phyloP scores from a whole-genome alignment of 2,797 vertebrate species.

The Nannoperca obscura region DNA sequence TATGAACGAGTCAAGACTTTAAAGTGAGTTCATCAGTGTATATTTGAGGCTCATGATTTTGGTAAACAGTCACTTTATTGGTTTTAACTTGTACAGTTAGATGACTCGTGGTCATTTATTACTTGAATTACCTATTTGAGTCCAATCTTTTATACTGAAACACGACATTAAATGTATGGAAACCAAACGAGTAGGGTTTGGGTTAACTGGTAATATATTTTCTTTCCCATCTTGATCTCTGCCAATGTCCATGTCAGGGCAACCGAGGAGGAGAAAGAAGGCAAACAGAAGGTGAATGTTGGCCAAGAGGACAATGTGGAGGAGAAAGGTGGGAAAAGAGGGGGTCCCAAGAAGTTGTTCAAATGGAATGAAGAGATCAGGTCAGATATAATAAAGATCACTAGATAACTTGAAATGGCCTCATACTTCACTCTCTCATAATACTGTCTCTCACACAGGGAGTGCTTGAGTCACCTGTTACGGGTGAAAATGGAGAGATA shows the following conservation, averaged over 20 bases:
- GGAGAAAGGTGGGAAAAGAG: constrained; percentile 86
- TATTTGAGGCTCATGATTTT: no score
- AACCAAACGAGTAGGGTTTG: not conserved
- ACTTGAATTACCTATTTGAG: not conserved
- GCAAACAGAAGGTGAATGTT: constrained; percentile 85
- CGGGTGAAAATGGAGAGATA: constrained; percentile 87
- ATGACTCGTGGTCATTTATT: not conserved
- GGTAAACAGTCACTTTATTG: not conserved
- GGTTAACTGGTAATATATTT: not conserved
- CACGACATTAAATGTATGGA: not conserved
- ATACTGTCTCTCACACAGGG: constrained; percentile 75
- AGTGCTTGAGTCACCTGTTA: constrained; percentile 88
- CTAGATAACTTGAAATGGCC: not conserved
- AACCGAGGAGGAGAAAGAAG: constrained; percentile 84
- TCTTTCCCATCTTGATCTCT: not conserved
- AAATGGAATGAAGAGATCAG: constrained; percentile 95
- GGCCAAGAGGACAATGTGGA: constrained; percentile 84
- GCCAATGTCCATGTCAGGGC: constrained; percentile 37
- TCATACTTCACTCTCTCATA: not conserved
- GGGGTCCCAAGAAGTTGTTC: constrained; percentile 93
- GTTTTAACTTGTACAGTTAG: not conserved
- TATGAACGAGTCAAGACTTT: constrained; percentile 89
- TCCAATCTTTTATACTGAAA: not conserved
- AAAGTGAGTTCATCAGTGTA: constrained; percentile 83
- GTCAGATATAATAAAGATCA: constrained; percentile 73